Base-by-base conservation (phyloP, 2,797 vertebrate genomes). In the Buceros bicornis region DNA sequence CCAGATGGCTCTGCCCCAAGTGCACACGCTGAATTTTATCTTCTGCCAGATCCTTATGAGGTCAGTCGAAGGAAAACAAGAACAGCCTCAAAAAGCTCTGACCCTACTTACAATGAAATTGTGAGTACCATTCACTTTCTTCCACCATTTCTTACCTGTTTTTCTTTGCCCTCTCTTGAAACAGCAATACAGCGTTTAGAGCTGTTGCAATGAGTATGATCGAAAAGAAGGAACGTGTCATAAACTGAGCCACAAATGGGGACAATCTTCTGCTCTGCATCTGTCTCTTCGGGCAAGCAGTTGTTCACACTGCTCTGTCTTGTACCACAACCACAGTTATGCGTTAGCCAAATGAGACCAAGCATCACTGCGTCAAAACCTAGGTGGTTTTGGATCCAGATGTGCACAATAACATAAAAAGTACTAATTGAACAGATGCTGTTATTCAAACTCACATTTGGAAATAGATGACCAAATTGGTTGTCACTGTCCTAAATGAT, bases 41-140 rank as follows among this genome's bases (percentile, higher is more conserved):
- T 99, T 84, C 97, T 98, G 84, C 98, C 99, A 0, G 98, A 99
- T 96, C 98, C 98, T 83, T 81, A 91, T 31, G 97, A 98, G 91
- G 89, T 84, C 93, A 98, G 94, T 61, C 98, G 96, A 96, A 99
- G 94, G 92, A 99, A 98, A 98, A 99, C 99, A n/a, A 98, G 98
- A 96, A 97, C 98, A 74, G 98, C 98, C 96, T 98, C 98, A 83
- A 99, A 98, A 96, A 98, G 98, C 73, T 98, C 98, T 88, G 98
- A 99, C 97, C 99, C 99, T 79, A 98, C 97, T 53, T 99, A 98
- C 97, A 99, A 99, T 84, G 98, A 99, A 95, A 98, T 99, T 97
- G 99, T 99, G 98, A 97, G 95, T 97, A 76, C 58, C 6, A 3
- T 31, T 93, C 71, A 29, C 69, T 65, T 77, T 78, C 53, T 53